Evolutionary conservation across 2,113 vertebrate genomes (phyloP).

Genomic region (Corythornis cristatus): DNA sequence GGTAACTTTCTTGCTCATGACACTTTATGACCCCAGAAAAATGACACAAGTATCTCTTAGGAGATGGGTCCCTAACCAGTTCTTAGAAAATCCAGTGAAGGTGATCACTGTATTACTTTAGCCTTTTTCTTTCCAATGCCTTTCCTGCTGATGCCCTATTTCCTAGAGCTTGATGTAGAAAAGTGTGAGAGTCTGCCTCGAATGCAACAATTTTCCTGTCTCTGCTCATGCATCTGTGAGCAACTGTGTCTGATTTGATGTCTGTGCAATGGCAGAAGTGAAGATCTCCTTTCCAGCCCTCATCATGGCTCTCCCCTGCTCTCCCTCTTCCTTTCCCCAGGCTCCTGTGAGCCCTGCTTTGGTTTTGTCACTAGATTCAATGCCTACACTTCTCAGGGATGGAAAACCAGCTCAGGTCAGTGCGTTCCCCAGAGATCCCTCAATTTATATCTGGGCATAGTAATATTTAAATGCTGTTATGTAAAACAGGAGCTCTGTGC

Average conservation of each 20-base stretch:
- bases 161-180: neutral
- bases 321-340: neutral
- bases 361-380: neutral
- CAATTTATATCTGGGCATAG: neutral
- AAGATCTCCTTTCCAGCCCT: neutral
- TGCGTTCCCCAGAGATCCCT: neutral
- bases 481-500: neutral
- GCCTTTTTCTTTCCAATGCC: neutral
- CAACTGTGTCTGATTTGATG: neutral
- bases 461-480: neutral
- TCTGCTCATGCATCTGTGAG: neutral
- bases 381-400: neutral
- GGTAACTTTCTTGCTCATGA: neutral
- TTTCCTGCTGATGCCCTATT: neutral
- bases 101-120: neutral
- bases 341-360: neutral
- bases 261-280: neutral
- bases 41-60: neutral
- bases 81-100: neutral
- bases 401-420: neutral
- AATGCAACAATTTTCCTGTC: neutral
- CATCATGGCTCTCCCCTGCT: fast-evolving
- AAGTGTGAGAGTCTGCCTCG: neutral
- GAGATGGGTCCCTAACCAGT: neutral
- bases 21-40: neutral